These are phyloP conservation scores for Drosophila subpulchrella DNA, from an alignment of 1,140 invertebrate species.

Conservation along the genomic window DNA sequence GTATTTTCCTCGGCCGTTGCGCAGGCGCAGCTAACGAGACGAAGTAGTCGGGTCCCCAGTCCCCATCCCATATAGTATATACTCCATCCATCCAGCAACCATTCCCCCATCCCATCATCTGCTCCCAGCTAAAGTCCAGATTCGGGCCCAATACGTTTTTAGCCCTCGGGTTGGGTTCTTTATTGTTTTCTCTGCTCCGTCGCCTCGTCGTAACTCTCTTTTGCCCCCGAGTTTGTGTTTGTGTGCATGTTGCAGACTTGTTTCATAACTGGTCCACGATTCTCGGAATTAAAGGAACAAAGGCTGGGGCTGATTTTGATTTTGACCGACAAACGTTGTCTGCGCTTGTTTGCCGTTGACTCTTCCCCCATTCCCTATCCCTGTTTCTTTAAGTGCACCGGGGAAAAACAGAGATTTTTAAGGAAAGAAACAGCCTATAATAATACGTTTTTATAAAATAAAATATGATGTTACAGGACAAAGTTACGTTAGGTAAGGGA, in stretches of 20 bases:
- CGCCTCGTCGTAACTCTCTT: constrained; percentile 10
- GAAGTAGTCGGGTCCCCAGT: constrained; percentile 15
- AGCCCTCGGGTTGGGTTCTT: constrained; percentile 72
- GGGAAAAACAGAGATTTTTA: not conserved
- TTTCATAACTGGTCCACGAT: constrained; percentile 84
- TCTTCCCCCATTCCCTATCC: constrained; percentile 28
- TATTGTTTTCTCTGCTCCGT: constrained; percentile 60
- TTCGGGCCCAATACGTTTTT: constrained; percentile 54
- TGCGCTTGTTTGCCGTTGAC: constrained; percentile 64
- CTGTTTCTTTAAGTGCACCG: not conserved
- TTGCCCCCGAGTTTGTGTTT: constrained; percentile 24
- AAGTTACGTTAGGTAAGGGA: too few species aligned
- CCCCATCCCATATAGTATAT: not conserved
- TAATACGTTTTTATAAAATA: too few species aligned
- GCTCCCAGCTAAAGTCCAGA: constrained; percentile 31
- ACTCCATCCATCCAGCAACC: not conserved
- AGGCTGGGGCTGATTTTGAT: constrained; percentile 82
- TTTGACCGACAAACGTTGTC: constrained; percentile 83
- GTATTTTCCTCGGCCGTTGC: constrained; percentile 55
- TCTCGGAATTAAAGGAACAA: constrained; percentile 81
- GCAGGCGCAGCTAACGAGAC: constrained; percentile 74
- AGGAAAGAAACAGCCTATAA: too few species aligned
- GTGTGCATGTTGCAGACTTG: constrained; percentile 78
- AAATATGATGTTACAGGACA: too few species aligned
- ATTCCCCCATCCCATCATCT: not conserved